Base-by-base conservation (phyloP, 30 jellyfish, hydroid and myxozoan genomes). In the Cassiopea andromeda region DNA sequence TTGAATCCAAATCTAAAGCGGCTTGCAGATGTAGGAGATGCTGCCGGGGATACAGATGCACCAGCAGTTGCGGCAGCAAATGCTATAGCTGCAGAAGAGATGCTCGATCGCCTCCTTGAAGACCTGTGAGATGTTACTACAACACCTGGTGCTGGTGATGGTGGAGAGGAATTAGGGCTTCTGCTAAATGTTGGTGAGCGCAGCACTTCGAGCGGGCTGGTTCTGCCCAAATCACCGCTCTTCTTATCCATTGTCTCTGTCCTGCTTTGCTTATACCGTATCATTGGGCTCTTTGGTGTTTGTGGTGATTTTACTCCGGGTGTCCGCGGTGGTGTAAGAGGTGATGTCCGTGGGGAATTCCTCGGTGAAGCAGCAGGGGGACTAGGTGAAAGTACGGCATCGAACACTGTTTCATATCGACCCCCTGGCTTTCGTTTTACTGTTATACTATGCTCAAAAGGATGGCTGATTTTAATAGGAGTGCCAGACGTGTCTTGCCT, bases 21-120 rank as follows among this genome's bases (percentile, higher is more conserved):
- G 49, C 91, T 60, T 44, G 91, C 90, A 13, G 97, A 82, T 1
- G 92, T 90, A n/a, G 98, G 98, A n/a, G 98, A 92, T 5, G 94
- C 94, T 13, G 94, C 97, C 71, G 96, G 93, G 44, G 98, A 92
- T 15, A 82, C 93, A 81, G 93, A 75, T 1, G 96, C 96, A 2
- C 98, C 96, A n/a, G 98, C 98, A 58, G 98, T 92, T 43, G 98
- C 98, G n/a, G 98, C 98, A 10, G 98, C 98, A 74, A 92, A 92
- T 44, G 98, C 95, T 1, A 92, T 82, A 43, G 93, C 98, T 1
- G 98, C 98, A 73, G 92, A 74, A 43, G 97, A 77, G 46, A 92
- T 92, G 70, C 93, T 80, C 64, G 97, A 89, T 73, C 98, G 87
- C 48, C 93, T 61, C 60, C 92, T 70, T 43, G 96, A 92, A 80